Percentiles rank a stretch among this genome's conserved stretches.
These are phyloP conservation scores for Pelobates fuscus DNA, from an alignment of 2,113 vertebrate species.

Conservation along the genomic window DNA sequence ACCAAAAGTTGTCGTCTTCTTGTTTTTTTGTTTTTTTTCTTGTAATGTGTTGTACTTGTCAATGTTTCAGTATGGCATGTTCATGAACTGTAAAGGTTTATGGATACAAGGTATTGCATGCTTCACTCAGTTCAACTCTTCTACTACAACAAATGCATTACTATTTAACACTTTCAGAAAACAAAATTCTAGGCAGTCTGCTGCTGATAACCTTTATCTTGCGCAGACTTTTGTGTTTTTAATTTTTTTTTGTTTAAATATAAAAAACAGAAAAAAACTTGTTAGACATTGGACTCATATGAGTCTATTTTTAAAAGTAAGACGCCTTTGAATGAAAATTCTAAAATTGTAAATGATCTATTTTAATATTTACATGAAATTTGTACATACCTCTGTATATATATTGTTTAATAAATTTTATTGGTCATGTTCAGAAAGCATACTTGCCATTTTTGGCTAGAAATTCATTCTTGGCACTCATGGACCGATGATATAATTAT, in stretches of 20 bases:
- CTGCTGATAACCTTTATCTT: slow-evolving; percentile 52
- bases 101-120: slow-evolving; percentile 88
- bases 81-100: slow-evolving; percentile 75
- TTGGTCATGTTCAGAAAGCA: slow-evolving; percentile 86
- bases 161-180: slow-evolving; percentile 71
- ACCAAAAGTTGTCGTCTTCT: slow-evolving; percentile 91
- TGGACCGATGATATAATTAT: too few species aligned
- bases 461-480: too few species aligned
- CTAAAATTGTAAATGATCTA: slow-evolving; percentile 97
- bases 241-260: slow-evolving; percentile 72
- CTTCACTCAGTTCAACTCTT: slow-evolving; percentile 75
- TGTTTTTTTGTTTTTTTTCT: slow-evolving; percentile 75
- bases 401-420: slow-evolving; percentile 99
- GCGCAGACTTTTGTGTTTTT: slow-evolving; percentile 1
- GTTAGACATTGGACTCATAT: slow-evolving; percentile 71
- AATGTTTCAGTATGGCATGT: slow-evolving; percentile 76
- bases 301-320: slow-evolving; percentile 89
- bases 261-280: slow-evolving; percentile 61
- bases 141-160: slow-evolving; percentile 68
- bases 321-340: slow-evolving; percentile 94
- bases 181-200: slow-evolving; percentile 69
- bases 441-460: slow-evolving; percentile 52
- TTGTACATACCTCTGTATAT: slow-evolving; percentile 98
- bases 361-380: slow-evolving; percentile 98
- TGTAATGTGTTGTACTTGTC: slow-evolving; percentile 62